phyloP scores from a whole-genome alignment of 2,797 vertebrate species.

The Mycteria americana region DNA sequence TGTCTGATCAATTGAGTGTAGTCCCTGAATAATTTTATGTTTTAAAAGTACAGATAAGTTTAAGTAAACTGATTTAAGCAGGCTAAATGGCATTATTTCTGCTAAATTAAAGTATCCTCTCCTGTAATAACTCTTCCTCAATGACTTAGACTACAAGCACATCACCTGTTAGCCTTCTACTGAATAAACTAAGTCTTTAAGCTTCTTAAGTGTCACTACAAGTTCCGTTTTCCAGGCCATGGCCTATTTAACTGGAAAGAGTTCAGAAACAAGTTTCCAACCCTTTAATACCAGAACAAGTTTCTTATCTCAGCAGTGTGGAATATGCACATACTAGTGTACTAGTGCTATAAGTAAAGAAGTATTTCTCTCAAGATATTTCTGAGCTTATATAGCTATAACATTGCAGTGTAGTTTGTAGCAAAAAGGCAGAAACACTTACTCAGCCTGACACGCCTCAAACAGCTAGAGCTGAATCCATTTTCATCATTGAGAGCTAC shows the following conservation, averaged over 20 bases:
- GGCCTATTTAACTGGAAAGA: constrained; percentile 23
- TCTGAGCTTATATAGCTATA: neutral
- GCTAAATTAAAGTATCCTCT: neutral
- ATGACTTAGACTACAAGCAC: neutral
- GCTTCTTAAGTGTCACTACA: constrained; percentile 23
- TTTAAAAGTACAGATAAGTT: neutral
- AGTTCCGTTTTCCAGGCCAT: constrained; percentile 18
- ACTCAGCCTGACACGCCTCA: neutral
- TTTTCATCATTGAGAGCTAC: neutral
- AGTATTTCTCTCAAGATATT: neutral
- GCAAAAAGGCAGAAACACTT: neutral
- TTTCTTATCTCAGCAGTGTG: neutral
- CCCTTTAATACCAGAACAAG: neutral
- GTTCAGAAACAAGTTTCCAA: constrained; percentile 11
- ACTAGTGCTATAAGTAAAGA: neutral
- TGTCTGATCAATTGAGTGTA: neutral
- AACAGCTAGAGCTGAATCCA: neutral
- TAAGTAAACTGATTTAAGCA: neutral
- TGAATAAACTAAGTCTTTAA: constrained; percentile 39
- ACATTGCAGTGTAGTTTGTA: neutral
- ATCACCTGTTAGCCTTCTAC: constrained; percentile 26
- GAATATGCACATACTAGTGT: neutral
- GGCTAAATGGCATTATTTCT: neutral
- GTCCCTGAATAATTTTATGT: neutral
- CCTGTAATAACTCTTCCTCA: neutral